Evolutionary conservation across 2,888 invertebrate genomes (phyloP).

Genomic region (Papilio elwesi): DNA sequence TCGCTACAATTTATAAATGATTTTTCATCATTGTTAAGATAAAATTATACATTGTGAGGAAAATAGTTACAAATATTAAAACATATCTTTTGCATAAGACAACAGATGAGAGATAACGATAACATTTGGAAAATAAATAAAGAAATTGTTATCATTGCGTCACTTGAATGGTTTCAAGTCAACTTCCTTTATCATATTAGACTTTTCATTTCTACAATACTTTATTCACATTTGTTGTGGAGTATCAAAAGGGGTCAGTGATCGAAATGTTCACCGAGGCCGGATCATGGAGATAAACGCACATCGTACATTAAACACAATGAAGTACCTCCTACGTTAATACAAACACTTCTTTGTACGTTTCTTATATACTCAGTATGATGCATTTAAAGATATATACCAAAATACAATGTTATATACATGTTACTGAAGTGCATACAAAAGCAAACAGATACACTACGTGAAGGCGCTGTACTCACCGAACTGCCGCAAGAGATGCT

Average conservation of each 20-base stretch:
- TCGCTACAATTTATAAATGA: too few relatives aligned
- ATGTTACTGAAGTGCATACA: conserved; percentile 46
- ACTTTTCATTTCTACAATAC: not conserved
- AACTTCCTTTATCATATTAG: not conserved
- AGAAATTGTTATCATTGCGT: not conserved
- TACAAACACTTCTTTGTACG: conserved; percentile 25
- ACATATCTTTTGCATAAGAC: not conserved
- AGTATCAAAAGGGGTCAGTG: conserved; percentile 26
- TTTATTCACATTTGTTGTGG: conserved; percentile 5
- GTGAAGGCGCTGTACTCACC: conserved; percentile 74
- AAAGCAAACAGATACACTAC: conserved; percentile 35
- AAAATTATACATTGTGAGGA: not conserved
- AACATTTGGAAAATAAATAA: conserved; percentile 3
- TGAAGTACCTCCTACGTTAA: conserved; percentile 27
- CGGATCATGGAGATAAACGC: conserved; percentile 14
- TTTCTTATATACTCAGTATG: not conserved
- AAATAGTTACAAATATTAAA: not conserved
- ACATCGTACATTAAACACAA: conserved; percentile 29
- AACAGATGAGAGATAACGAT: conserved; percentile 2
- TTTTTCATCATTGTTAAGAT: not conserved
- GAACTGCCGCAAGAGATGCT: conserved; percentile 82
- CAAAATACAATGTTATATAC: conserved; percentile 43
- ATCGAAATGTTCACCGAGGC: conserved; percentile 22
- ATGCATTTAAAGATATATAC: conserved; percentile 39
- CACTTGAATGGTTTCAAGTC: conserved; percentile 12